phyloP scores from a whole-genome alignment of 2,113 vertebrate species.

The Pelecanus crispus region DNA sequence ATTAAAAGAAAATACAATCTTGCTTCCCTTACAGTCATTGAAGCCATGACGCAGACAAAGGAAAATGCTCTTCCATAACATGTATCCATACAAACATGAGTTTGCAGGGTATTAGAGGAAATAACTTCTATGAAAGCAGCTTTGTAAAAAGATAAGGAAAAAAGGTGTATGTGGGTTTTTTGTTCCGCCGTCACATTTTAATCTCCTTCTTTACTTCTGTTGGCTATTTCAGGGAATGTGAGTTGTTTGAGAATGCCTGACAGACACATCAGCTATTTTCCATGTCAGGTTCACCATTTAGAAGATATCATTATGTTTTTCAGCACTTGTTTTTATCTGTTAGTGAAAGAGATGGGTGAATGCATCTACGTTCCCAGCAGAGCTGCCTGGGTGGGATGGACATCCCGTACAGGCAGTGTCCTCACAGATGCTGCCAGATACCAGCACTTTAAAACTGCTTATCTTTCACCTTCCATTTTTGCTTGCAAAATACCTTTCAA shows the following conservation, averaged over 20 bases:
- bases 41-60: background rate
- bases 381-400: background rate
- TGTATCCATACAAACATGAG: background rate
- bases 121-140: background rate
- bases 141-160: background rate
- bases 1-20: background rate
- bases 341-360: background rate
- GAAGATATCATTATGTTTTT: background rate
- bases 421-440: background rate
- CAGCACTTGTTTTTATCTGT: background rate
- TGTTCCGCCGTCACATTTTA: background rate
- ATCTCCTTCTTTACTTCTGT: background rate
- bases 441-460: background rate
- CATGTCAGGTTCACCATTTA: background rate
- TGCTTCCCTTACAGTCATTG: background rate
- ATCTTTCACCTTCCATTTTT: background rate
- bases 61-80: background rate
- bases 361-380: background rate
- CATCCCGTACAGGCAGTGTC: background rate
- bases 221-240: background rate
- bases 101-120: background rate
- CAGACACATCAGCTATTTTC: background rate
- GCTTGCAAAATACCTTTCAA: background rate
- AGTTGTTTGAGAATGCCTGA: background rate
- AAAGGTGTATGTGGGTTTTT: background rate